These are phyloP conservation scores for Gymnocypris eckloni DNA, from an alignment of 2,797 vertebrate genomes.

Conservation along the genomic window DNA sequence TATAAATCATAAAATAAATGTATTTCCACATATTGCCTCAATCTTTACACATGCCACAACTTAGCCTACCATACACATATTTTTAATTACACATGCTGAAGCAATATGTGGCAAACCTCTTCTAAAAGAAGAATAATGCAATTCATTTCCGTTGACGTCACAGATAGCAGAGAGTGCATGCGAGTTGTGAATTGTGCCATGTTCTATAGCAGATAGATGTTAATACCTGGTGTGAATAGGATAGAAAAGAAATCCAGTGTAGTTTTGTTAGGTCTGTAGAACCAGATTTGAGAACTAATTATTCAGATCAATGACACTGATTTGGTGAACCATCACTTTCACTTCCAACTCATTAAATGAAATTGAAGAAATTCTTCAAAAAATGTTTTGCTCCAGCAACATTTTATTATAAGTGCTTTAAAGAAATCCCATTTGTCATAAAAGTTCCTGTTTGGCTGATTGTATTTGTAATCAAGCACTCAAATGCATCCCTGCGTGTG, in stretches of 20 bases:
- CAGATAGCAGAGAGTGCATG: background rate
- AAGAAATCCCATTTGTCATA: background rate
- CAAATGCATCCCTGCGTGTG: background rate
- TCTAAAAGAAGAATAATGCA: background rate
- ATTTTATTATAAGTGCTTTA: background rate
- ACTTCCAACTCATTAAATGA: background rate
- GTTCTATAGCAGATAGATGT: background rate
- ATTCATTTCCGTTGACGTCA: background rate
- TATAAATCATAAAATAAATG: background rate
- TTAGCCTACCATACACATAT: background rate
- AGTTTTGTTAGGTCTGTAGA: background rate
- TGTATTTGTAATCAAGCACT: constrained; percentile 31
- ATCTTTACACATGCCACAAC: background rate
- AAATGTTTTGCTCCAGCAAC: background rate
- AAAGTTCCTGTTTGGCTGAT: background rate
- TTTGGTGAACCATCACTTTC: constrained; percentile 14
- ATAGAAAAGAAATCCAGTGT: background rate
- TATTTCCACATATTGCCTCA: background rate
- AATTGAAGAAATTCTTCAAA: background rate
- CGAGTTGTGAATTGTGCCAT: background rate
- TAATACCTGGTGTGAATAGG: background rate
- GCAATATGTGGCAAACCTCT: background rate
- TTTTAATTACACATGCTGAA: background rate
- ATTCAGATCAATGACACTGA: constrained; percentile 9
- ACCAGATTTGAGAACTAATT: background rate